Conservation (phyloP, 2,888 invertebrate genomes). For the Syritta pipiens region DNA sequence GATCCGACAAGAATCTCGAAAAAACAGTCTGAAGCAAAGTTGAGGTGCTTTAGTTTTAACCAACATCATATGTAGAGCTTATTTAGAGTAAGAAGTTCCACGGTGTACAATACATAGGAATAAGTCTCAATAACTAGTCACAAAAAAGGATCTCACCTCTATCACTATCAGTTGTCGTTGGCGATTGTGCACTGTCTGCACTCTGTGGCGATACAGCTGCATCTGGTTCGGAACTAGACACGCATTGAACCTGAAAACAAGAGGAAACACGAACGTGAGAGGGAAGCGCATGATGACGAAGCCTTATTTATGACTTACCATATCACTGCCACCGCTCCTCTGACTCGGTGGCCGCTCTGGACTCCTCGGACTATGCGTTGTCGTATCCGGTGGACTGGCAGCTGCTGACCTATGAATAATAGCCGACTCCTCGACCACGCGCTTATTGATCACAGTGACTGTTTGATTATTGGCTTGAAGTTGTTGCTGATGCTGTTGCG, state of each 20-base stretch:
- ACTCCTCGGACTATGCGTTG: slow-evolving; percentile 89
- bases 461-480: slow-evolving; percentile 70
- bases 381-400: slow-evolving; percentile 90
- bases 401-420: slow-evolving; percentile 75
- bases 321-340: slow-evolving; percentile 79
- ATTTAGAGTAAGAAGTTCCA: too few relatives aligned
- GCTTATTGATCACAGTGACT: slow-evolving; percentile 70
- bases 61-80: too few relatives aligned
- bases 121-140: too few relatives aligned
- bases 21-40: too few relatives aligned
- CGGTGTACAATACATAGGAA: too few relatives aligned
- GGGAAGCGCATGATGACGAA: neutral
- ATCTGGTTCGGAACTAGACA: slow-evolving; percentile 92
- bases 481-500: slow-evolving; percentile 70
- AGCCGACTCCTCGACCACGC: slow-evolving; percentile 73
- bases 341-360: slow-evolving; percentile 79
- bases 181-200: slow-evolving; percentile 78
- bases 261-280: neutral
- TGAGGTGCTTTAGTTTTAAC: too few relatives aligned
- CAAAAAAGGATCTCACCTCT: slow-evolving; percentile 71
- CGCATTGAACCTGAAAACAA: slow-evolving; percentile 89
- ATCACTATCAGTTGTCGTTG: slow-evolving; percentile 78
- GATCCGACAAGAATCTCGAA: too few relatives aligned
- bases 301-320: slow-evolving; percentile 73
- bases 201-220: slow-evolving; percentile 81